A percentile compares a stretch with the other conserved stretches of the same genome.
Evolutionary conservation across 2,797 vertebrate species (phyloP).

Genomic region (Intellagama lesueurii): DNA sequence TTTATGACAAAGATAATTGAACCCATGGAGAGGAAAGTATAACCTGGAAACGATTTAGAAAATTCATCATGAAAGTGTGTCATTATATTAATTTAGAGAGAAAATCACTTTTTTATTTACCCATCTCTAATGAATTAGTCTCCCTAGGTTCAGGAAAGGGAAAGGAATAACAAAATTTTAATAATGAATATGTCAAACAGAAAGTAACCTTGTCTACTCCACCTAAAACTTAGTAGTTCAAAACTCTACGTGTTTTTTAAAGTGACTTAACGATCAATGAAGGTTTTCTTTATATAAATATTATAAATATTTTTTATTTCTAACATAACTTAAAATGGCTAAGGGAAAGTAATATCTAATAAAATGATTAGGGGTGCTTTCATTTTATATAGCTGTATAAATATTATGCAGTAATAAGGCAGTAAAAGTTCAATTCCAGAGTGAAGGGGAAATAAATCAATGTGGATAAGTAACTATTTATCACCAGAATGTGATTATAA

Average conservation of each 20-base stretch:
- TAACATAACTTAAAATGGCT: slow-evolving; percentile 55
- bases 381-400: not conserved
- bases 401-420: slow-evolving; percentile 37
- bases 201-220: slow-evolving; percentile 70
- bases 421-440: slow-evolving; percentile 54
- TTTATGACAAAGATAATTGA: slow-evolving; percentile 84
- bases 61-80: slow-evolving; percentile 78
- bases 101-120: slow-evolving; percentile 80
- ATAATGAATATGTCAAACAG: slow-evolving; percentile 67
- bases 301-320: slow-evolving; percentile 42
- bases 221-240: slow-evolving; percentile 50
- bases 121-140: slow-evolving; percentile 71
- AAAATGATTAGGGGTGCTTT: slow-evolving; percentile 38
- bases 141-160: slow-evolving; percentile 61
- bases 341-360: slow-evolving; percentile 51
- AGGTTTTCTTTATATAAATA: slow-evolving; percentile 28
- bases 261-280: slow-evolving; percentile 54
- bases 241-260: slow-evolving; percentile 61
- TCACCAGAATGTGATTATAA: slow-evolving; percentile 52
- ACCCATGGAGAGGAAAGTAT: slow-evolving; percentile 77
- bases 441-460: slow-evolving; percentile 52
- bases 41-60: slow-evolving; percentile 79
- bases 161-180: slow-evolving; percentile 68
- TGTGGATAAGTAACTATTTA: slow-evolving; percentile 51
- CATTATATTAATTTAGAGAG: slow-evolving; percentile 78